A percentile compares a stretch with the other conserved stretches of the same genome.
Conservation (phyloP, 2,888 invertebrate genomes). For the Baronia brevicornis region DNA sequence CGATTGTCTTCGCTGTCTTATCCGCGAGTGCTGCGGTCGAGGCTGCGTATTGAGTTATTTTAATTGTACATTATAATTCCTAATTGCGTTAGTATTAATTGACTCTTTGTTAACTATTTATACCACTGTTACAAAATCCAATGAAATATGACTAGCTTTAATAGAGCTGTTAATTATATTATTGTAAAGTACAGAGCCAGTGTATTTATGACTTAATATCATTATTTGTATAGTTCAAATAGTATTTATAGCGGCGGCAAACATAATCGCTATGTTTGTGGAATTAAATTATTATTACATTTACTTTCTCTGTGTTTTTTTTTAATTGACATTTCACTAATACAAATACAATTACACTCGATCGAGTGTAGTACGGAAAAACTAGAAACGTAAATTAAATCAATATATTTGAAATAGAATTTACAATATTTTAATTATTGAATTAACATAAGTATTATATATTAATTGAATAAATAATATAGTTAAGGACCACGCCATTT, state of each 20-base stretch:
- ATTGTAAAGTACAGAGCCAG: slow-evolving; percentile 71
- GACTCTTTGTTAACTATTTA: slow-evolving; percentile 73
- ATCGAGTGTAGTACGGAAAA: too few relatives aligned
- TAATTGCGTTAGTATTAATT: slow-evolving; percentile 63
- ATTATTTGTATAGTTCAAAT: slow-evolving; percentile 74
- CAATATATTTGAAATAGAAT: too few relatives aligned
- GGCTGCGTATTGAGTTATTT: slow-evolving; percentile 44
- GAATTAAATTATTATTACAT: slow-evolving; percentile 71
- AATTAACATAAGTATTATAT: too few relatives aligned
- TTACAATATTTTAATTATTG: too few relatives aligned
- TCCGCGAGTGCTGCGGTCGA: slow-evolving; percentile 32
- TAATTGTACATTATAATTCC: slow-evolving; percentile 59
- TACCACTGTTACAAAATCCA: slow-evolving; percentile 68
- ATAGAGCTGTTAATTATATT: slow-evolving; percentile 68
- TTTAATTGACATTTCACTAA: slow-evolving; percentile 19
- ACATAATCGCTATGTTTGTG: slow-evolving; percentile 61
- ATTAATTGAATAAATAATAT: too few relatives aligned
- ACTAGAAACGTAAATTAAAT: too few relatives aligned
- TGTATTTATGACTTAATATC: slow-evolving; percentile 72
- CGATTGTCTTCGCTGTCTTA: slow-evolving; percentile 16
- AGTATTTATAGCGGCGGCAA: slow-evolving; percentile 65
- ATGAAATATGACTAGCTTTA: slow-evolving; percentile 68
- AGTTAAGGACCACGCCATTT: too few relatives aligned
- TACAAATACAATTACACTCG: too few relatives aligned
- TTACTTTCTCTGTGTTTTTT: slow-evolving; percentile 25